A percentile compares a stretch with the other conserved stretches of the same genome.
These are phyloP conservation scores for Nycteola revayana DNA, from an alignment of 2,888 invertebrate species.

Conservation along the genomic window DNA sequence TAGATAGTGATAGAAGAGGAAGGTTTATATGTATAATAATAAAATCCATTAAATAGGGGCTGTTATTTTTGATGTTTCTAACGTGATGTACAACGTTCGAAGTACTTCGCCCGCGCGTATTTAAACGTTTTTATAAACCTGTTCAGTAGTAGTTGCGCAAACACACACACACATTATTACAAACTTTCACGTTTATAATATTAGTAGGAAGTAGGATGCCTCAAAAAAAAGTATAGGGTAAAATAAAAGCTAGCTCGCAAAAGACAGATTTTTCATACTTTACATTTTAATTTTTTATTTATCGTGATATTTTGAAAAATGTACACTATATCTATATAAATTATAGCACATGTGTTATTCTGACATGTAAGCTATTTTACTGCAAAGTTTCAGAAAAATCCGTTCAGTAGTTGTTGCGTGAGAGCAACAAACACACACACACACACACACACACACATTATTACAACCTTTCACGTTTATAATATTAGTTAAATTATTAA, in stretches of 20 bases:
- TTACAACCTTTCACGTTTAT: conserved; percentile 4
- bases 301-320: conserved; percentile 12
- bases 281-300: conserved; percentile 12
- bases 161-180: conserved; percentile 11
- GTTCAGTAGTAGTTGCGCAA: conserved; percentile 13
- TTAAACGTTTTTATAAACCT: conserved; percentile 13
- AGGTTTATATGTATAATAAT: conserved; percentile 12
- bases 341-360: conserved; percentile 12
- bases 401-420: conserved; percentile 4
- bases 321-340: conserved; percentile 11
- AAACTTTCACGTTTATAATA: conserved; percentile 7
- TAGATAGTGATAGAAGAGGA: conserved; percentile 13
- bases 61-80: conserved; percentile 13
- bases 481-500: conserved; percentile 4
- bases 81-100: conserved; percentile 13
- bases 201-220: conserved; percentile 9
- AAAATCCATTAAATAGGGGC: conserved; percentile 13
- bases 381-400: conserved; percentile 11
- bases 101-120: conserved; percentile 13
- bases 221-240: conserved; percentile 10
- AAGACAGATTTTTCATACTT: conserved; percentile 12
- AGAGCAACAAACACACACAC: conserved; percentile 4
- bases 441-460: conserved; percentile 1
- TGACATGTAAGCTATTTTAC: conserved; percentile 13
- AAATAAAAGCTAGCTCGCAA: conserved; percentile 8